Percentiles rank a stretch among this genome's conserved stretches.
Evolutionary conservation across 2,113 vertebrate species (phyloP).

Genomic region (Typhlomys cinereus): DNA sequence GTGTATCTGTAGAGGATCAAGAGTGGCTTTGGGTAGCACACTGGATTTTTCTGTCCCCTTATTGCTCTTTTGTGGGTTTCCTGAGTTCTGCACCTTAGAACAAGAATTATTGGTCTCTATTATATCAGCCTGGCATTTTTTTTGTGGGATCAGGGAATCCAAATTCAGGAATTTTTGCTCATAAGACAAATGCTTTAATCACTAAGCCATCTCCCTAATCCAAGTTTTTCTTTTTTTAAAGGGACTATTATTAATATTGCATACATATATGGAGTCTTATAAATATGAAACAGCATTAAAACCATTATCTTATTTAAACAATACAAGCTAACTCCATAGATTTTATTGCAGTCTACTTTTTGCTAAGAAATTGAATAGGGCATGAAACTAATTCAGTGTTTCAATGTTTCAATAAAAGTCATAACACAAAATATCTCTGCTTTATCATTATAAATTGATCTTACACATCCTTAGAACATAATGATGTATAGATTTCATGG

Average conservation of each 20-base stretch:
- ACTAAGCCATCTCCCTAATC: too few species aligned
- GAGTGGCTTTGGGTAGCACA: too few species aligned
- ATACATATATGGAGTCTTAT: not conserved
- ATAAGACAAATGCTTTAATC: too few species aligned
- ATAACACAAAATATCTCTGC: not conserved
- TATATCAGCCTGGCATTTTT: too few species aligned
- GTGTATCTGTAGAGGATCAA: too few species aligned
- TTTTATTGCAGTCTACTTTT: not conserved
- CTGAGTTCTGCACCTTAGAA: too few species aligned
- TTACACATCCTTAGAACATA: not conserved
- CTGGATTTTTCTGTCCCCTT: too few species aligned
- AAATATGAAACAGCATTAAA: not conserved
- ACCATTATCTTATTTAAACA: not conserved
- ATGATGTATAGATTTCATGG: not conserved
- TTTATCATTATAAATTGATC: not conserved
- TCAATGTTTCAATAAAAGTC: not conserved
- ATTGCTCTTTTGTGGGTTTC: too few species aligned
- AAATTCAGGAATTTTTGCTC: too few species aligned
- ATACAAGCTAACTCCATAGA: not conserved
- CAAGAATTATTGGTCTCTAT: too few species aligned
- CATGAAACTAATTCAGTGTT: not conserved
- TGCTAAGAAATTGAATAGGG: not conserved
- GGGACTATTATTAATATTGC: not conserved
- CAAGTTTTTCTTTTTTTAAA: slow-evolving; percentile 43
- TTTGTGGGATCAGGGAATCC: too few species aligned